A percentile compares a stretch with the other conserved stretches of the same genome.
Evolutionary conservation across 2,888 invertebrate genomes (phyloP).

Genomic region (Buathra laborator): DNA sequence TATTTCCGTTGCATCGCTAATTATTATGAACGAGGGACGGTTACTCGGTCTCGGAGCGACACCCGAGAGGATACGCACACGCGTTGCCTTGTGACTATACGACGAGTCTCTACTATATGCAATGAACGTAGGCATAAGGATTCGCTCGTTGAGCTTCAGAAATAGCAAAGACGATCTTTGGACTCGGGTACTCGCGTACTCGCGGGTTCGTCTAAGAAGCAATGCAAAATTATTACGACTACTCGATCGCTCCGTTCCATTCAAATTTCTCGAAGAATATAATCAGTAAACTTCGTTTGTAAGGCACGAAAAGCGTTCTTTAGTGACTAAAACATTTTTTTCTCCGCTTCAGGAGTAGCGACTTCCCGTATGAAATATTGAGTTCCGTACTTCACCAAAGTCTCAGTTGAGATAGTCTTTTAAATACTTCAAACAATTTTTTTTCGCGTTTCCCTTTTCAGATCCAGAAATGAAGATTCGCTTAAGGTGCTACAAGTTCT

Average conservation of each 20-base stretch:
- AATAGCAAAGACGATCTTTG: constrained; percentile 52
- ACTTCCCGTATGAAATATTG: too few species aligned
- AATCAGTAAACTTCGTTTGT: too few species aligned
- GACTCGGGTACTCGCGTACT: not conserved
- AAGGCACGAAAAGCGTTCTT: too few species aligned
- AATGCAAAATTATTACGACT: not conserved
- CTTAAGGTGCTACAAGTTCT: not conserved
- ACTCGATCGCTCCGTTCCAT: not conserved
- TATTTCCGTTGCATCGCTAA: constrained; percentile 79
- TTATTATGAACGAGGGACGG: constrained; percentile 77
- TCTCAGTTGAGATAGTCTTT: too few species aligned
- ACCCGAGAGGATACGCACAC: constrained; percentile 35
- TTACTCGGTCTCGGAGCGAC: constrained; percentile 42
- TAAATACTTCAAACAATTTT: not conserved
- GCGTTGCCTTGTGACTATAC: constrained; percentile 9
- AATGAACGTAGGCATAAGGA: constrained; percentile 18
- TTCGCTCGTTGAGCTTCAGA: constrained; percentile 58
- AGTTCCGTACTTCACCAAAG: too few species aligned
- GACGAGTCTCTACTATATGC: constrained; percentile 13
- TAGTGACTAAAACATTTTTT: too few species aligned
- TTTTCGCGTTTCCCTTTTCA: not conserved
- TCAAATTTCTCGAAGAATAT: too few species aligned
- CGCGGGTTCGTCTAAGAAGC: not conserved
- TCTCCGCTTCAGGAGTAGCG: too few species aligned
- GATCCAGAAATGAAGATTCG: constrained; percentile 22